A percentile compares a stretch with the other conserved stretches of the same genome.
Evolutionary conservation across 2,797 vertebrate species (phyloP).

Genomic region (Trachops cirrhosus): DNA sequence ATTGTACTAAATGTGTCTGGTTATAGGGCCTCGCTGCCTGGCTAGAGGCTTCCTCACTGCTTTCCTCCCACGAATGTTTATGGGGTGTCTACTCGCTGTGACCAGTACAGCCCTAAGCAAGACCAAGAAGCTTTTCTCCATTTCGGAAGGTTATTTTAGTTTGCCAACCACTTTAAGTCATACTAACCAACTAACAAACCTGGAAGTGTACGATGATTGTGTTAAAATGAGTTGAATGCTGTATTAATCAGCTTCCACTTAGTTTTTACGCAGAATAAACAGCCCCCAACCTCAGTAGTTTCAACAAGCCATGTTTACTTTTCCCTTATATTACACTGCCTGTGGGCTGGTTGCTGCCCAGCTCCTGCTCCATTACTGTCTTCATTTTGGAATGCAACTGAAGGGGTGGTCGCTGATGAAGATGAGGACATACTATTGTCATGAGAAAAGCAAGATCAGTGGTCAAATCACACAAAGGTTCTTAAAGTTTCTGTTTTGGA

Average conservation of each 20-base stretch:
- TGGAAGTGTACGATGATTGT: neutral
- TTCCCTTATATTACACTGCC: accelerated
- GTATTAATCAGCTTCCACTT: neutral
- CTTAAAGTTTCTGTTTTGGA: neutral
- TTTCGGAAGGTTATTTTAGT: neutral
- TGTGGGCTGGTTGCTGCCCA: neutral
- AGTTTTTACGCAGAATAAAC: neutral
- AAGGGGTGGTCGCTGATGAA: neutral
- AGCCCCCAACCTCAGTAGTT: too few species aligned
- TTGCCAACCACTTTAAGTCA: neutral
- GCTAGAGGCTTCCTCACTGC: neutral
- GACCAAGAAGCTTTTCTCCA: neutral
- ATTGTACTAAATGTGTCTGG: neutral
- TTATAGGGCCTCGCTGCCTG: neutral
- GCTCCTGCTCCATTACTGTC: neutral
- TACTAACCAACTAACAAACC: neutral
- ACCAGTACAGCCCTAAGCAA: neutral
- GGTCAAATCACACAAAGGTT: neutral
- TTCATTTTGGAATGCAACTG: neutral
- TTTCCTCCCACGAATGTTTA: neutral
- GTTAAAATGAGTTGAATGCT: neutral
- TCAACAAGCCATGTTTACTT: neutral
- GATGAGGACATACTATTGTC: too few species aligned
- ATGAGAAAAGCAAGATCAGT: neutral
- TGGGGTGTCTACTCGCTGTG: accelerated